phyloP scores from a whole-genome alignment of 2,888 invertebrate species.

The Drosophila pseudotalamancana region DNA sequence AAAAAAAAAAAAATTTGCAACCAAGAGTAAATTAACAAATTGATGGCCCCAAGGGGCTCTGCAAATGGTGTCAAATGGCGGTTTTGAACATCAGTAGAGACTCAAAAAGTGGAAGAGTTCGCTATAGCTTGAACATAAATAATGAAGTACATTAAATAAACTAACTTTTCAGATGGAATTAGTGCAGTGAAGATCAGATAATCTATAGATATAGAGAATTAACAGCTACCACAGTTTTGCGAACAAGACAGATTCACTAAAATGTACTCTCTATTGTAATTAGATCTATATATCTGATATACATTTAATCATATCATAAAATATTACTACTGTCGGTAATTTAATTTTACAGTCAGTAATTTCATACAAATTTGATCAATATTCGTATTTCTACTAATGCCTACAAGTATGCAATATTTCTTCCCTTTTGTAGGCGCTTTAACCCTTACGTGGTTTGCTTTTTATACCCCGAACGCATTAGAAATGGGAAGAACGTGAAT shows the following conservation, averaged over 20 bases:
- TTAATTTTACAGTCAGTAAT: no score
- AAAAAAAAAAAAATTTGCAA: constrained; percentile 26
- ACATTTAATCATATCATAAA: no score
- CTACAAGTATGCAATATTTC: constrained; percentile 34
- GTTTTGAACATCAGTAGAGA: constrained; percentile 24
- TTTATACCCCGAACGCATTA: no score
- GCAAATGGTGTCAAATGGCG: constrained; percentile 50
- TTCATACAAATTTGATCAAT: no score
- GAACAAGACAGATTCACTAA: no score
- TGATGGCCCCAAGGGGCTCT: constrained; percentile 29
- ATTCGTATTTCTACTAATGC: no score
- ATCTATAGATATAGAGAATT: no score
- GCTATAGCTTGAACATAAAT: not conserved
- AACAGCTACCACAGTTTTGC: no score
- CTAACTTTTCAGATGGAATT: constrained; percentile 5
- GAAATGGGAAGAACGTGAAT: no score
- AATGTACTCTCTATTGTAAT: no score
- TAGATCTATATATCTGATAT: no score
- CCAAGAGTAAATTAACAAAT: constrained; percentile 45
- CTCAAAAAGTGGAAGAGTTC: constrained; percentile 2
- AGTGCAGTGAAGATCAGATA: not conserved
- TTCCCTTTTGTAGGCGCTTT: not conserved
- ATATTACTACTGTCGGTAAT: no score
- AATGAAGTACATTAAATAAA: constrained; percentile 3
- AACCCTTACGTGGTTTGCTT: constrained; percentile 8